A percentile compares a stretch with the other conserved stretches of the same genome.
These are phyloP conservation scores for Eretmocerus hayati DNA, from an alignment of 2,888 invertebrate genomes.

Conservation along the genomic window DNA sequence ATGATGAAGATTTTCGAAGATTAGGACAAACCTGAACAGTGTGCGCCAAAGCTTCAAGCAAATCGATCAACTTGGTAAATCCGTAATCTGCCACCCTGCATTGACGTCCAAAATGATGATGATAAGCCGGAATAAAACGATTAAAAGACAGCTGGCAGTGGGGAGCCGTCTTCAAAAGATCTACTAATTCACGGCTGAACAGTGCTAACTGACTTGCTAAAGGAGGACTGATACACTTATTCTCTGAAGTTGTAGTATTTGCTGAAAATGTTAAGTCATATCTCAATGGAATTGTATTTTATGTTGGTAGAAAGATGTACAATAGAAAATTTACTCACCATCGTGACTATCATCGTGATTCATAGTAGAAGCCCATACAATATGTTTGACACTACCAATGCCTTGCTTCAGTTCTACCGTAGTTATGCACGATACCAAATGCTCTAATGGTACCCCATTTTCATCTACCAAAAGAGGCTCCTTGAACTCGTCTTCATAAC, in stretches of 20 bases:
- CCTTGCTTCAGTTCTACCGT: conserved; percentile 58
- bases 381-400: conserved; percentile 51
- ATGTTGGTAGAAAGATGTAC: not conserved
- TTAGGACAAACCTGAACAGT: conserved; percentile 72
- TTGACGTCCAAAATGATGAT: conserved; percentile 92
- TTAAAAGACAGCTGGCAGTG: conserved; percentile 74
- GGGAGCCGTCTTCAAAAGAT: conserved; percentile 73
- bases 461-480: conserved; percentile 56
- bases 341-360: conserved; percentile 37
- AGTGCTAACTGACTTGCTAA: conserved; percentile 67
- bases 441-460: conserved; percentile 79
- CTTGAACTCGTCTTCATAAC: conserved; percentile 71
- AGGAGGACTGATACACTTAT: conserved; percentile 57
- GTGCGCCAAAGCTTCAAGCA: conserved; percentile 80
- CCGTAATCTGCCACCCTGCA: conserved; percentile 95
- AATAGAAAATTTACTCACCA: conserved; percentile 26
- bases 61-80: conserved; percentile 85
- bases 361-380: conserved; percentile 46
- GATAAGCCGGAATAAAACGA: conserved; percentile 91
- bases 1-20: too few relatives aligned
- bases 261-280: not conserved
- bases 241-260: conserved; percentile 27
- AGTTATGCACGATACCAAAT: conserved; percentile 77
- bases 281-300: not conserved
- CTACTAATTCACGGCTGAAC: conserved; percentile 81